Evolutionary conservation across 2,888 invertebrate genomes (phyloP).

Genomic region (Podotricha telesiphe): DNA sequence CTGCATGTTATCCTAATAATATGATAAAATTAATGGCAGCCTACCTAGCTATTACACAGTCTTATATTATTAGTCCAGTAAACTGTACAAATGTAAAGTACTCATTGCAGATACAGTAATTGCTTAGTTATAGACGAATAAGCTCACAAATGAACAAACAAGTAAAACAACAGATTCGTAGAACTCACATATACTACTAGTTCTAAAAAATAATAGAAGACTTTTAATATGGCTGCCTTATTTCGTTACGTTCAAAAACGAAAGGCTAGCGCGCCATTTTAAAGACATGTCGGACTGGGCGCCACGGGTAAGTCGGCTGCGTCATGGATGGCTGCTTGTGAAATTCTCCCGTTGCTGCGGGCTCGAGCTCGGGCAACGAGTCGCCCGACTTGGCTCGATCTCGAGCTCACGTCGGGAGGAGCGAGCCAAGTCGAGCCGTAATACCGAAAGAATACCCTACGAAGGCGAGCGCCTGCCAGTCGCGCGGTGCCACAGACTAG

Average conservation of each 20-base stretch:
- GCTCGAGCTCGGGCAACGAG: constrained; percentile 36
- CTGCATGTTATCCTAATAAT: background rate
- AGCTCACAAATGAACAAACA: constrained; percentile 8
- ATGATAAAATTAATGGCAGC: background rate
- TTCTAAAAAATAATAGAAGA: constrained; percentile 36
- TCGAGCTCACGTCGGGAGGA: constrained; percentile 46
- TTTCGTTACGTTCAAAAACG: constrained; percentile 51
- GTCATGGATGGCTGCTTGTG: constrained; percentile 66
- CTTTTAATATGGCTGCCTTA: constrained; percentile 47
- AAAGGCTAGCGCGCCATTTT: constrained; percentile 49
- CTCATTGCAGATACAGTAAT: constrained; percentile 11
- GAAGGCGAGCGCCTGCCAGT: constrained; percentile 48
- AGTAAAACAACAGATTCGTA: constrained; percentile 15
- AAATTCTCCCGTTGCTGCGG: constrained; percentile 57
- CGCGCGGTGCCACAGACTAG: constrained; percentile 50
- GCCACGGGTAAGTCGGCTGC: constrained; percentile 50
- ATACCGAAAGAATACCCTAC: constrained; percentile 52
- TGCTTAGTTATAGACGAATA: constrained; percentile 26
- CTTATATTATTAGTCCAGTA: constrained; percentile 1
- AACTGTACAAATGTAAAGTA: background rate
- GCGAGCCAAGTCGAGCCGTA: constrained; percentile 46
- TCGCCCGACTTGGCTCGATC: constrained; percentile 40
- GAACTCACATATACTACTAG: constrained; percentile 27
- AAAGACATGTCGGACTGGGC: constrained; percentile 49
- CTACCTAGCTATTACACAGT: background rate